A percentile compares a stretch with the other conserved stretches of the same genome.
Conservation (phyloP, 2,797 vertebrate genomes). For the Tragopan temminckii region DNA sequence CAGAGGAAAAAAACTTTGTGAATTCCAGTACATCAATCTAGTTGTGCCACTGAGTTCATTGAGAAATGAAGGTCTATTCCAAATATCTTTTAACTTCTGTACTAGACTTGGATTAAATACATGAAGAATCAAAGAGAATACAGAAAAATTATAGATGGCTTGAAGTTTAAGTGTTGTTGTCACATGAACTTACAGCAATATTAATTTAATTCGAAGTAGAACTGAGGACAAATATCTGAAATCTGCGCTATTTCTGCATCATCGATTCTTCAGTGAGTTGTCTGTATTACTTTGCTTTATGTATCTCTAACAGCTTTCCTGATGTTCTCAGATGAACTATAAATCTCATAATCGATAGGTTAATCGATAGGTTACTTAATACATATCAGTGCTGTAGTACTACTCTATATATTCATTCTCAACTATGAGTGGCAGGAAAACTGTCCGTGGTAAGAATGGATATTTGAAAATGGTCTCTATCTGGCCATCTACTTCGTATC, state of each 20-base stretch:
- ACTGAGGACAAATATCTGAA: background rate
- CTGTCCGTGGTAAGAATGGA: background rate
- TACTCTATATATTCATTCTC: background rate
- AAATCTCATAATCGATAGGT: background rate
- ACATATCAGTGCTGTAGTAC: background rate
- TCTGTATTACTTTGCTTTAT: background rate
- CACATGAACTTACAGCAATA: background rate
- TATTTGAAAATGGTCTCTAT: background rate
- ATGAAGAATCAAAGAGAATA: background rate
- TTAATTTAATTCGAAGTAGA: background rate
- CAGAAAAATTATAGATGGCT: background rate
- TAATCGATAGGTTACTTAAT: too few species aligned
- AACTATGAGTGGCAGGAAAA: background rate
- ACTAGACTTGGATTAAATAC: background rate
- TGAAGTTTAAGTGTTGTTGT: background rate
- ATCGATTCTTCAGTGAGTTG: background rate
- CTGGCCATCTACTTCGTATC: background rate
- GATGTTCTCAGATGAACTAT: background rate
- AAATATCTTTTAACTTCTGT: background rate
- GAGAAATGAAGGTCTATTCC: background rate
- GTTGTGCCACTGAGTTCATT: background rate
- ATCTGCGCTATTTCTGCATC: rapidly evolving
- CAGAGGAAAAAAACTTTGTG: background rate
- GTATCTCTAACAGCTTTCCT: background rate
- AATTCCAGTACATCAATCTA: background rate